These are phyloP conservation scores for Polyommatus iphigenia DNA, from an alignment of 2,888 invertebrate species.

Conservation along the genomic window DNA sequence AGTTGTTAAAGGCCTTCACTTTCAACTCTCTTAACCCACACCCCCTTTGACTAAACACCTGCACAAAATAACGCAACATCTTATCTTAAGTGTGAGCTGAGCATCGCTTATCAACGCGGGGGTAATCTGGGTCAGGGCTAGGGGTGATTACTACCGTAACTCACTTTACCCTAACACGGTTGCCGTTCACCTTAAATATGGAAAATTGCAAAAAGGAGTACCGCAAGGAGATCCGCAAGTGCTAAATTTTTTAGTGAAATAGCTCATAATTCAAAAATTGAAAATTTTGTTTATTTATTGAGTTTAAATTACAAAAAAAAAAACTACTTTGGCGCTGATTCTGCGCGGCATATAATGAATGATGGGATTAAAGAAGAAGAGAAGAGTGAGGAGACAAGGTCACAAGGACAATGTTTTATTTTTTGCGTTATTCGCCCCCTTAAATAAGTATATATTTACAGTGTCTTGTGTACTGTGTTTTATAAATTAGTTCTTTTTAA, in stretches of 20 bases:
- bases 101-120: slow-evolving; percentile 19
- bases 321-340: too few species aligned
- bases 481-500: too few species aligned
- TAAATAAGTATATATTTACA: too few species aligned
- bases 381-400: too few species aligned
- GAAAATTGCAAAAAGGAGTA: neutral
- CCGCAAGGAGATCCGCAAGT: neutral
- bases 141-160: slow-evolving; percentile 10
- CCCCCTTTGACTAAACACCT: neutral
- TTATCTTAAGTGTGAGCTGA: slow-evolving; percentile 9
- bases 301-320: too few species aligned
- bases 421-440: too few species aligned
- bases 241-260: neutral
- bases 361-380: too few species aligned
- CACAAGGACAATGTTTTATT: too few species aligned
- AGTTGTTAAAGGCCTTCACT: neutral
- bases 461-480: too few species aligned
- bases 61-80: slow-evolving; percentile 1
- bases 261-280: too few species aligned
- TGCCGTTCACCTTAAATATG: neutral
- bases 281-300: too few species aligned
- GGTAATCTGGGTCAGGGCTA: slow-evolving; percentile 16
- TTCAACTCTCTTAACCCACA: neutral
- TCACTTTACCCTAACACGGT: neutral
- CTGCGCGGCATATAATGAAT: too few species aligned